Evolutionary conservation across 2,888 invertebrate species (phyloP).

Genomic region (Hypselothyrea guttata): DNA sequence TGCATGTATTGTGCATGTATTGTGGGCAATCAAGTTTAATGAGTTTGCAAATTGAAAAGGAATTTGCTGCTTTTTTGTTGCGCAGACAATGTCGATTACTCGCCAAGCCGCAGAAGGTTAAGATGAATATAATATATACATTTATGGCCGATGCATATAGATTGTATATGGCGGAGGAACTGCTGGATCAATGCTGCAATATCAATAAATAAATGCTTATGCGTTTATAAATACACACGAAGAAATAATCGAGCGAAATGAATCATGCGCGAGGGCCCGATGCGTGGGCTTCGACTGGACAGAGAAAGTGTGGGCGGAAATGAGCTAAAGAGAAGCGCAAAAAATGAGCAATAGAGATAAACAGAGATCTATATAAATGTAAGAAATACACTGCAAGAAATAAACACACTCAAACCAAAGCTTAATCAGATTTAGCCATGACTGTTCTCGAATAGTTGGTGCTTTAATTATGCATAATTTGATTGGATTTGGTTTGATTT

Average conservation of each 20-base stretch:
- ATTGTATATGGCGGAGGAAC: slow-evolving; percentile 4
- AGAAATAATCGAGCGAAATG: slow-evolving; percentile 29
- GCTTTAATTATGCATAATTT: too few relatives aligned
- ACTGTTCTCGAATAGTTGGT: too few relatives aligned
- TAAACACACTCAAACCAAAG: too few relatives aligned
- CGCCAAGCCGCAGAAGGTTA: neutral
- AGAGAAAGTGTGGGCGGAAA: slow-evolving; percentile 12
- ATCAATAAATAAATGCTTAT: slow-evolving; percentile 32
- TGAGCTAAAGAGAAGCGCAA: slow-evolving; percentile 19
- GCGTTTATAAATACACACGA: slow-evolving; percentile 57
- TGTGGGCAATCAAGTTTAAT: slow-evolving; percentile 17
- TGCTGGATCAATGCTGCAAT: slow-evolving; percentile 18
- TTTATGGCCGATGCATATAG: slow-evolving; percentile 1
- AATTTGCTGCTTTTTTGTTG: slow-evolving; percentile 7
- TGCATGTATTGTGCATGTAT: neutral
- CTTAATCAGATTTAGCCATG: too few relatives aligned
- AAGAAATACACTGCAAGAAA: too few relatives aligned
- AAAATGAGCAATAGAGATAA: slow-evolving; percentile 58
- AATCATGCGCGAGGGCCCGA: slow-evolving; percentile 39
- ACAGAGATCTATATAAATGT: slow-evolving; percentile 16
- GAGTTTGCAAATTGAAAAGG: slow-evolving; percentile 25
- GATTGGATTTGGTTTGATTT: too few relatives aligned
- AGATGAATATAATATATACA: neutral
- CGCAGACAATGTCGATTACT: slow-evolving; percentile 16
- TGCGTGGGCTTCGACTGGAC: slow-evolving; percentile 59